Base-by-base conservation (phyloP, 2,113 vertebrate genomes). In the Camelus dromedarius region DNA sequence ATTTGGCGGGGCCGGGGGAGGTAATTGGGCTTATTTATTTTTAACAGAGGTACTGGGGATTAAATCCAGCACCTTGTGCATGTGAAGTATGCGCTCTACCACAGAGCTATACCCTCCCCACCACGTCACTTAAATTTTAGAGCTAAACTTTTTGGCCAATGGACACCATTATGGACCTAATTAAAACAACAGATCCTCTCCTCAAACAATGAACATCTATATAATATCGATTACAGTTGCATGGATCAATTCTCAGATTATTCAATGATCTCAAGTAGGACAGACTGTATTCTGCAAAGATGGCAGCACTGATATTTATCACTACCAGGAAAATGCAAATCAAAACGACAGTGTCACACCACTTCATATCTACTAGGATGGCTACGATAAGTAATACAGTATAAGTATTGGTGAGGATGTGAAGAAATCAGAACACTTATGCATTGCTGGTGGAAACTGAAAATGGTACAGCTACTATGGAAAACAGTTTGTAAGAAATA, bases 121-220 rank as follows among this genome's bases (percentile, higher is more conserved):
- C 38, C 38, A 42, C 38, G 38, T 42, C n/a, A 83, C 35, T 93
- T 94, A 60, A 42, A 93, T 83, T 38, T 69, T 76, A 89, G 86
- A 56, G 54, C 14, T 8, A 2, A 73, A 38, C 35, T 19, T 48
- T 96, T 92, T 76, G 24, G 32, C 4, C 60, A 85, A 77, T 58
- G 24, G 28, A 42, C 6, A 3, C 5, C 7, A 88, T 58, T 88
- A 69, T 35, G 46, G 6, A 26, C 72, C 73, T 58, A 6, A 60
- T 56, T 54, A 85, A 35, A 76, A 56, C 46, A 38, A 42, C 6
- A 95, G 11, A 56, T 6, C 11, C 50, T 96, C 19, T 32, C 6
- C 83, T 86, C 46, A 91, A 93, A 46, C 19, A 93, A 28, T 76
- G 16, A 64, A 50, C n/a, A 72, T 24, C 22, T 9, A 60, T 72